These are phyloP conservation scores for Hyles lineata DNA, from an alignment of 2,888 invertebrate genomes.

Conservation along the genomic window DNA sequence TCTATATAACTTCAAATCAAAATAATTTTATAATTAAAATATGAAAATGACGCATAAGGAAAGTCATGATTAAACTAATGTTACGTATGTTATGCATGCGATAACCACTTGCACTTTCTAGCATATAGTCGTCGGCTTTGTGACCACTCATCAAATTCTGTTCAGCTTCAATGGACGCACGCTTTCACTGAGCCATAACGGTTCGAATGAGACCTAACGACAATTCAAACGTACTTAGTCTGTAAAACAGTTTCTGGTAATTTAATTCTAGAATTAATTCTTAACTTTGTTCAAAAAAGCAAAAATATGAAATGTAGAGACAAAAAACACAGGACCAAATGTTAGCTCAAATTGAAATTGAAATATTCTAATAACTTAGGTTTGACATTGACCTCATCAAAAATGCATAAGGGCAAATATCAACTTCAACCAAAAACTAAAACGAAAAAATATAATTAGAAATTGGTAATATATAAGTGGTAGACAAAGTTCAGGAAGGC, in stretches of 20 bases:
- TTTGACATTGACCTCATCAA: too few species aligned
- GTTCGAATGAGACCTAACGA: conserved; percentile 14
- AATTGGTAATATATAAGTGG: background rate
- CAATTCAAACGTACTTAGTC: background rate
- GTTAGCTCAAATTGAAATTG: background rate
- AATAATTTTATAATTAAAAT: background rate
- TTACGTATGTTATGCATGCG: background rate
- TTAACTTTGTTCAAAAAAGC: background rate
- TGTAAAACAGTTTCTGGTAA: background rate
- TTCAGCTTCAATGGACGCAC: background rate
- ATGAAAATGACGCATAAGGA: background rate
- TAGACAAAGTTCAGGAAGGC: background rate
- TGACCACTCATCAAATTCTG: conserved; percentile 21
- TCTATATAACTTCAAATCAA: background rate
- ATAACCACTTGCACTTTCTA: conserved; percentile 23
- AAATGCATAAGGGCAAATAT: too few species aligned
- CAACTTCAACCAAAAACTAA: background rate
- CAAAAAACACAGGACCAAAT: background rate
- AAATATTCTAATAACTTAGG: too few species aligned
- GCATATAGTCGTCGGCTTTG: conserved; percentile 11
- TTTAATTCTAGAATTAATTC: background rate
- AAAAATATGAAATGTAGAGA: background rate
- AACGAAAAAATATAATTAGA: background rate
- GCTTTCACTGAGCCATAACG: conserved; percentile 9
- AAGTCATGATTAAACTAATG: background rate